Percentiles rank a stretch among this genome's conserved stretches.
phyloP scores from a whole-genome alignment of 2,113 vertebrate species.

The Xyliphius kryptos region DNA sequence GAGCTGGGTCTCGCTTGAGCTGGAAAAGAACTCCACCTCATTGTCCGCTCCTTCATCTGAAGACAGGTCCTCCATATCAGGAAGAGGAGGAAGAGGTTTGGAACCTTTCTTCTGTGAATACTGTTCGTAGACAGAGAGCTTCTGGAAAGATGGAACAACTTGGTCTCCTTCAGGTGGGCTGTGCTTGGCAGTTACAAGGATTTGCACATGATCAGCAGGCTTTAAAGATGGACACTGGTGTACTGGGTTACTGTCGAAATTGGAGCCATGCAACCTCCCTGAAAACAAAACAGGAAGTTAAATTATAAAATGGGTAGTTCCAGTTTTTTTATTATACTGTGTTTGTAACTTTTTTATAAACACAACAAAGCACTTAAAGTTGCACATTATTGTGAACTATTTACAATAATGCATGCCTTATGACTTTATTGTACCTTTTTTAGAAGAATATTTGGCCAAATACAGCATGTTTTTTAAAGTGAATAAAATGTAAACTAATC shows the following conservation, averaged over 20 bases:
- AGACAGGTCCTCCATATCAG: slow-evolving; percentile 63
- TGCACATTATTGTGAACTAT: too few relatives aligned
- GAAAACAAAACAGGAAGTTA: slow-evolving; percentile 1
- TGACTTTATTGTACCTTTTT: slow-evolving; percentile 5
- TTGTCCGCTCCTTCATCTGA: slow-evolving; percentile 77
- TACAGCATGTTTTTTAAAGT: too few relatives aligned
- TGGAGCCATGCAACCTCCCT: slow-evolving; percentile 54
- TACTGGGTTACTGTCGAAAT: slow-evolving; percentile 46
- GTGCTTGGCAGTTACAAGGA: slow-evolving; percentile 47
- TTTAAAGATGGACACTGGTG: slow-evolving; percentile 49
- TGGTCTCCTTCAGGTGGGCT: slow-evolving; percentile 61
- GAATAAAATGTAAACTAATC: too few relatives aligned
- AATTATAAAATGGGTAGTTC: too few relatives aligned
- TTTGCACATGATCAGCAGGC: slow-evolving; percentile 51
- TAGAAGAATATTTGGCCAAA: slow-evolving; percentile 18
- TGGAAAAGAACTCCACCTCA: slow-evolving; percentile 89
- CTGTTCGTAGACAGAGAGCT: slow-evolving; percentile 63
- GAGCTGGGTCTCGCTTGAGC: slow-evolving; percentile 71
- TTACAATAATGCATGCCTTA: too few relatives aligned
- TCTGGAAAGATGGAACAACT: slow-evolving; percentile 72
- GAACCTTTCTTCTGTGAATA: slow-evolving; percentile 63
- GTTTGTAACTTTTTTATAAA: too few relatives aligned
- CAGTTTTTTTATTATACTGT: too few relatives aligned
- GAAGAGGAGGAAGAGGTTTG: slow-evolving; percentile 84
- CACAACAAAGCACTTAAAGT: too few relatives aligned